These are phyloP conservation scores for Mastomys coucha DNA, from an alignment of 2,113 vertebrate species.

Conservation along the genomic window DNA sequence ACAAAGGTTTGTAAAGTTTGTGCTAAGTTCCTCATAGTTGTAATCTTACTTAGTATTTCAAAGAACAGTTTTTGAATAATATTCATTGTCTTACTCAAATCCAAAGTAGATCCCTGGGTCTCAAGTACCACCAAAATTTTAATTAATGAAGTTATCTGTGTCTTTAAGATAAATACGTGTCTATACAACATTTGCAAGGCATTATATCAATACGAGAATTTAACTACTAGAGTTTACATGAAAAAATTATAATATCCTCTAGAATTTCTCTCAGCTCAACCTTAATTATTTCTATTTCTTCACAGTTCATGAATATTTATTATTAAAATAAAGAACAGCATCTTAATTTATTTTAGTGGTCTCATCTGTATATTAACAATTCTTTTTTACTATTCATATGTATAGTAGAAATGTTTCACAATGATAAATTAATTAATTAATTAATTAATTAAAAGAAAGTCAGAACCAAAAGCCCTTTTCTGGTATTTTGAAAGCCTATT, in stretches of 20 bases:
- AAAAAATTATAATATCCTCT: not conserved
- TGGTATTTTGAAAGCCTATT: not conserved
- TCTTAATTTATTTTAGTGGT: not conserved
- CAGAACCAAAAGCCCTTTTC: not conserved
- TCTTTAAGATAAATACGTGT: not conserved
- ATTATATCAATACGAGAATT: not conserved
- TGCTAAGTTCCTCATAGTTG: not conserved
- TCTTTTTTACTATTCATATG: not conserved
- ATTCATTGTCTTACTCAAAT: not conserved
- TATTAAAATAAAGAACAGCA: not conserved
- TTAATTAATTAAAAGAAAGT: not conserved
- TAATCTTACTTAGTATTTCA: not conserved
- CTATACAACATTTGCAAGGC: not conserved
- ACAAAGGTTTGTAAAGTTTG: not conserved
- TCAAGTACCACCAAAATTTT: not conserved
- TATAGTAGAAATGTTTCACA: not conserved
- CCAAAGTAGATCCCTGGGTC: not conserved
- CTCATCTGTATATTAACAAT: not conserved
- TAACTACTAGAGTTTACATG: not conserved
- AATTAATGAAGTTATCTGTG: not conserved
- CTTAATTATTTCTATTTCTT: not conserved
- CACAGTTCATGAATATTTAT: not conserved
- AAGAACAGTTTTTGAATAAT: not conserved
- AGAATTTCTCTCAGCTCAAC: not conserved
- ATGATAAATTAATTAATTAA: not conserved